Evolutionary conservation across 2,113 vertebrate species (phyloP), one percentile per base, ranked within the genome.

Genomic region (Platichthys flesus): DNA sequence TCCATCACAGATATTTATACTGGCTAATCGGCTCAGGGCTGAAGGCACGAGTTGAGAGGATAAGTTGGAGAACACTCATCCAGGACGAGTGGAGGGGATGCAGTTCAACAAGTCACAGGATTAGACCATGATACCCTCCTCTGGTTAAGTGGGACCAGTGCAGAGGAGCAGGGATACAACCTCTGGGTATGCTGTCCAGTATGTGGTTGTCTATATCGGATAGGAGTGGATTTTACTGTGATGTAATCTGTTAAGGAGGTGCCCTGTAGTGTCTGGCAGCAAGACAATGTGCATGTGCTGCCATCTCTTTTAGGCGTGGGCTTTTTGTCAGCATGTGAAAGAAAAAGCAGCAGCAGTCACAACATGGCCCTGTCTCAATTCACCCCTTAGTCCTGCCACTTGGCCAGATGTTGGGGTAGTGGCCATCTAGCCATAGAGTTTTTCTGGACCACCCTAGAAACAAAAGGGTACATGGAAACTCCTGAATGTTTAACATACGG

Each of bases 1-100:
- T 56, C 21, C 55, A 56, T 15, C 8, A n/a, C 20, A 69, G 84
- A 83, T 90, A 86, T 91, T 86, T 89, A 85, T 77, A 88, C 78
- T 2, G 28, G 65, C 31, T 92, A 90, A 92, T 84, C 77, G 9
- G 78, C 61, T 92, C 75, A 89, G 24, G 63, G 24, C 52, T 28
- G 15, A 40, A 57, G 63, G 55, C 54, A 75, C 37, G 31, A 66
- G 74, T 13, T 59, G 9, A 71, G 31, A 56, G 71, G 57, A n/a
- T 55, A 4, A 78, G 14, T 23, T 23, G 47, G 49, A 13, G 63
- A 18, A 49, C 52, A 7, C 18, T 23, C 6, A 21, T 64, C 40
- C 10, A 13, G 40, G 55, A 75, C 2, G 10, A 16, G 26, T 9
- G 16, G n/a, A 78, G 61, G 4, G 61, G 23, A 9, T 1, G 0